A percentile compares a stretch with the other conserved stretches of the same genome.
Conservation (phyloP, 2,113 vertebrate genomes). For the Zosterops japonicus region DNA sequence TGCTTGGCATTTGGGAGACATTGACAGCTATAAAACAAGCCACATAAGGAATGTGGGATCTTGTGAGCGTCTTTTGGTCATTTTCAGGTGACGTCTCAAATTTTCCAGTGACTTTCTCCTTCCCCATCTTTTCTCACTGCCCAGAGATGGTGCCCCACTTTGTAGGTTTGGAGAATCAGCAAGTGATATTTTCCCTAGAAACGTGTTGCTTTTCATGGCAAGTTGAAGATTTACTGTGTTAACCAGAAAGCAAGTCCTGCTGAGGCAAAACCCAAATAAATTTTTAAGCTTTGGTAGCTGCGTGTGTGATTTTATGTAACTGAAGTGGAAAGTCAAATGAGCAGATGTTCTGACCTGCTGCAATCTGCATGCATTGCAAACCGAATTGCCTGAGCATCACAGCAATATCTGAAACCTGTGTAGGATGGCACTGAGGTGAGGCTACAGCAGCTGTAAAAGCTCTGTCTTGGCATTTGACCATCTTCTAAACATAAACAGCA, state of each 20-base stretch:
- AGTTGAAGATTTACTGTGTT: neutral
- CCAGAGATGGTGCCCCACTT: neutral
- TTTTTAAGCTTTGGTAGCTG: neutral
- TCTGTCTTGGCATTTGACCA: neutral
- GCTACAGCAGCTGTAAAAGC: neutral
- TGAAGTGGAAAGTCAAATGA: neutral
- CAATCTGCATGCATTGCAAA: neutral
- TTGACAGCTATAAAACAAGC: neutral
- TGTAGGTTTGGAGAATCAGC: neutral
- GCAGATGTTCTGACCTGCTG: neutral
- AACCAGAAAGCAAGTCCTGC: neutral
- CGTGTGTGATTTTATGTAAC: neutral
- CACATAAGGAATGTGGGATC: neutral
- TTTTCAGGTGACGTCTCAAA: neutral
- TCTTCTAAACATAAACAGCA: neutral
- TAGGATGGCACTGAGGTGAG: neutral
- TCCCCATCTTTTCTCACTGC: accelerated
- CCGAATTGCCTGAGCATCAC: neutral
- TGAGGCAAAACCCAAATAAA: neutral
- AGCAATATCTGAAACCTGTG: neutral
- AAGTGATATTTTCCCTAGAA: neutral
- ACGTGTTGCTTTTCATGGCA: neutral
- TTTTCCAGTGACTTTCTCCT: neutral
- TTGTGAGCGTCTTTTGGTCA: neutral
- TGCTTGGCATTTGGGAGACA: neutral